Evolutionary conservation across 1,140 invertebrate species (phyloP).

Genomic region (Oscheius sp.): DNA sequence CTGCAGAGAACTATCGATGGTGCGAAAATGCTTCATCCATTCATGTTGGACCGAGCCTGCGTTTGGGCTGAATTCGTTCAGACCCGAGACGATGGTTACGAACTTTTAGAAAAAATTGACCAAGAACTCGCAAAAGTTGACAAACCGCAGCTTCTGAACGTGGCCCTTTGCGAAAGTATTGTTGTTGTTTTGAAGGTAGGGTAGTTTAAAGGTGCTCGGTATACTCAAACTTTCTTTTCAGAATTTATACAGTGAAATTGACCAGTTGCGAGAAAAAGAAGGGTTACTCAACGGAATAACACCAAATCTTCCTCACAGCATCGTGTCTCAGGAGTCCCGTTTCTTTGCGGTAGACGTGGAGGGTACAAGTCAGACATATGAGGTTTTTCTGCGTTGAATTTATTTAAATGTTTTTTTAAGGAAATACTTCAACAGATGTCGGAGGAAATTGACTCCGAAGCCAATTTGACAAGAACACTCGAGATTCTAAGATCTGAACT

Average conservation of each 20-base stretch:
- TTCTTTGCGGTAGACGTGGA: constrained; percentile 46
- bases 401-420: neutral
- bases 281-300: neutral
- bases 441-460: constrained; percentile 28
- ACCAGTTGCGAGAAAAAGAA: constrained; percentile 10
- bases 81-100: constrained; percentile 16
- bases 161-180: neutral
- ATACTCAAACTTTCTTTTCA: neutral
- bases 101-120: neutral
- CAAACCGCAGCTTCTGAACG: no score
- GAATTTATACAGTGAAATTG: constrained; percentile 7
- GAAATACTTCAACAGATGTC: constrained; percentile 22
- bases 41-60: constrained; percentile 10
- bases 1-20: constrained; percentile 9
- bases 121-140: no score
- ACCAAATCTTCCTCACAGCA: constrained; percentile 26
- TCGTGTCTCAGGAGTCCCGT: constrained; percentile 30
- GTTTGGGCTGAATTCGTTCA: constrained; percentile 11
- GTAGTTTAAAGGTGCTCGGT: neutral
- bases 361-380: constrained; percentile 35
- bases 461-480: constrained; percentile 28
- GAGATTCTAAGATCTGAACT: constrained; percentile 27
- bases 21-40: constrained; percentile 20
- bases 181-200: neutral
- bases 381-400: neutral